A percentile compares a stretch with the other conserved stretches of the same genome.
Conservation (phyloP, 2,888 invertebrate genomes). For the Lissonota sp. region DNA sequence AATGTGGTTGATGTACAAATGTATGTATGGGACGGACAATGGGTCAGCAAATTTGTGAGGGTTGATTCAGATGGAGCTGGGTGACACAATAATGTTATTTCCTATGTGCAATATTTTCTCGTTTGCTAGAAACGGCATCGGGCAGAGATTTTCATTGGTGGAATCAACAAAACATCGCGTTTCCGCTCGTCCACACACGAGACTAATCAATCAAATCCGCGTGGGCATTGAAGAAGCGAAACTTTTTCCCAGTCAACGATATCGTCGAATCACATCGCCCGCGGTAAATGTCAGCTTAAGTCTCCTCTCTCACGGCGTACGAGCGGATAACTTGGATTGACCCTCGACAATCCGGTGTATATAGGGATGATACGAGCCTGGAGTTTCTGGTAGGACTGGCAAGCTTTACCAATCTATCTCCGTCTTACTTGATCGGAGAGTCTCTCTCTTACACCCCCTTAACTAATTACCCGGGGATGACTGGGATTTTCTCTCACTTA, state of each 20-base stretch:
- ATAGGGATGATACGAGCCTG: slow-evolving; percentile 55
- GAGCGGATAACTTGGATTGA: slow-evolving; percentile 48
- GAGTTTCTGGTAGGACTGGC: slow-evolving; percentile 71
- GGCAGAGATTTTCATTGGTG: slow-evolving; percentile 24
- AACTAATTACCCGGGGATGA: slow-evolving; percentile 83
- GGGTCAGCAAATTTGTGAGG: slow-evolving; percentile 60
- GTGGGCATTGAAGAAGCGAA: slow-evolving; percentile 65
- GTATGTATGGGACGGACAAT: slow-evolving; percentile 53
- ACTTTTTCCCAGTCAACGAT: slow-evolving; percentile 70
- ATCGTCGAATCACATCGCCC: slow-evolving; percentile 64
- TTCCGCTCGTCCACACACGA: slow-evolving; percentile 56
- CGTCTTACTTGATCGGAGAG: slow-evolving; percentile 47
- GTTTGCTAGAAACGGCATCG: slow-evolving; percentile 66
- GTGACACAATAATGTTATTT: slow-evolving; percentile 53
- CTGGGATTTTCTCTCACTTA: slow-evolving; percentile 82
- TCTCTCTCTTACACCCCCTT: slow-evolving; percentile 75
- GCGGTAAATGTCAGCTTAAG: slow-evolving; percentile 48
- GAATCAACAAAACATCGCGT: slow-evolving; percentile 50
- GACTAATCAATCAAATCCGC: slow-evolving; percentile 80
- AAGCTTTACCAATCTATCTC: slow-evolving; percentile 49
- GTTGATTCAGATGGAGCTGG: slow-evolving; percentile 44
- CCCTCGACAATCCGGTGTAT: slow-evolving; percentile 49
- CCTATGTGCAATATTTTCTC: slow-evolving; percentile 50
- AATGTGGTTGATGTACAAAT: slow-evolving; percentile 49
- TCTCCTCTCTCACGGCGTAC: slow-evolving; percentile 33